Conservation (phyloP, 1,140 invertebrate species). For the Heliothis subflexa region DNA sequence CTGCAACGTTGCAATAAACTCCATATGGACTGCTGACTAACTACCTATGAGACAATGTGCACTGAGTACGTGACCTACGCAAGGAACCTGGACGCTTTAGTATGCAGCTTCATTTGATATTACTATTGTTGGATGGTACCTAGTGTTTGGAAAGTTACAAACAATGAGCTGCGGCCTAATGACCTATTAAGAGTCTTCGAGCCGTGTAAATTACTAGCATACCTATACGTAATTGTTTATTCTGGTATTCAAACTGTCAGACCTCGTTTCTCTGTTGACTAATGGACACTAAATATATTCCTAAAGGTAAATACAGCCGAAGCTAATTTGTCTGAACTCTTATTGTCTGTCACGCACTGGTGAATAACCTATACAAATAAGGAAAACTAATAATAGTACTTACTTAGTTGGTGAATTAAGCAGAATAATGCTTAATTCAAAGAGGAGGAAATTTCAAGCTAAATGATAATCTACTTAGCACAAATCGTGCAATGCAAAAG, state of each 20-base stretch:
- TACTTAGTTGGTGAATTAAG: background rate
- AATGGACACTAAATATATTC: slow-evolving; percentile 11
- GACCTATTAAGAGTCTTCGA: slow-evolving; percentile 42
- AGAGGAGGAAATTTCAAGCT: background rate
- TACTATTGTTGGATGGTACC: slow-evolving; percentile 5
- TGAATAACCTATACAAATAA: background rate
- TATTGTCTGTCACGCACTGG: slow-evolving; percentile 17
- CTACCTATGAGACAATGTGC: slow-evolving; percentile 25
- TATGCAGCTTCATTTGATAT: slow-evolving; percentile 24
- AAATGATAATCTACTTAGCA: background rate
- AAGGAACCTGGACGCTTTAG: slow-evolving; percentile 17
- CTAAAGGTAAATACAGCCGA: background rate
- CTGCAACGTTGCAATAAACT: slow-evolving; percentile 60
- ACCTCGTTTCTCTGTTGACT: slow-evolving; percentile 3
- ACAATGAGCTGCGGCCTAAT: slow-evolving; percentile 50
- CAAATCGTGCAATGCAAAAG: background rate
- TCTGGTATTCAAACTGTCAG: slow-evolving; percentile 19
- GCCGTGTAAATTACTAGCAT: slow-evolving; percentile 24
- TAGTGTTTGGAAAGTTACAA: slow-evolving; percentile 48
- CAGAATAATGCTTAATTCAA: background rate
- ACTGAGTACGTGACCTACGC: slow-evolving; percentile 30
- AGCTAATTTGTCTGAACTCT: slow-evolving; percentile 9
- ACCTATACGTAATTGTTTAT: slow-evolving; percentile 30
- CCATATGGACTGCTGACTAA: slow-evolving; percentile 53
- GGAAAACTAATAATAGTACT: slow-evolving; percentile 10